Base-by-base conservation (phyloP, 2,113 vertebrate species). In the Psettodes erumei region DNA sequence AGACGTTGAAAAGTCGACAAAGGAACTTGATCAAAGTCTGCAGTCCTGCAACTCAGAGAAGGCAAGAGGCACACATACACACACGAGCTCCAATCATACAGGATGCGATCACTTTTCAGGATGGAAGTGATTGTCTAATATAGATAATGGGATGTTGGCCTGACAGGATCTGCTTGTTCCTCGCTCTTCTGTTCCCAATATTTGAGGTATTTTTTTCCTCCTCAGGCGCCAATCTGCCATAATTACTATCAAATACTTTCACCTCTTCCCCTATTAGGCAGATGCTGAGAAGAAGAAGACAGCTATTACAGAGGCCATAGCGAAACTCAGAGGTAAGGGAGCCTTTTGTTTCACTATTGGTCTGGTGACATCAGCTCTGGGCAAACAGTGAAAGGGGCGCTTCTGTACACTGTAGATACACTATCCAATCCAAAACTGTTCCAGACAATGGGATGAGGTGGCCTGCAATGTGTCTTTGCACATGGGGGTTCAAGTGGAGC, bases 291-390 rank as follows among this genome's bases (percentile, higher is more conserved):
- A 71, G 23, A 84, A 67, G 30, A 90, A 75, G 59, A 6, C 4
- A 1, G 73, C 69, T 0, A 0, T 3, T 0, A 5, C 7, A 45
- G 76, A 63, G 6, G 8, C 38, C 16, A 10, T 86, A 0, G 0
- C 3, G 4, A 53, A 86, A 64, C 8, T 85, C 16, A 90, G 82
- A 85, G 28, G 94, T 95, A 91, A 68, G 53, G 2, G 28, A 35
- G 15, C 4, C 45, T 45, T 50, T 28, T 65, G 32, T 65, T 33
- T 51, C 13, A 3, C 27, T 4, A 32, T 18, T 40, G 9, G 15
- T 66, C 37, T 32, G 16, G 21, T 71, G 25, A 42, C 16, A 32
- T 48, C 42, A 67, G 11, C 28, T 54, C 16, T 18, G 38, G 11
- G 3, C 11, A 53, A 16, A 55, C 11, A 2, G 32, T 38, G 7